phyloP scores from a whole-genome alignment of 1,140 invertebrate species.

The Drosophila mayri region DNA sequence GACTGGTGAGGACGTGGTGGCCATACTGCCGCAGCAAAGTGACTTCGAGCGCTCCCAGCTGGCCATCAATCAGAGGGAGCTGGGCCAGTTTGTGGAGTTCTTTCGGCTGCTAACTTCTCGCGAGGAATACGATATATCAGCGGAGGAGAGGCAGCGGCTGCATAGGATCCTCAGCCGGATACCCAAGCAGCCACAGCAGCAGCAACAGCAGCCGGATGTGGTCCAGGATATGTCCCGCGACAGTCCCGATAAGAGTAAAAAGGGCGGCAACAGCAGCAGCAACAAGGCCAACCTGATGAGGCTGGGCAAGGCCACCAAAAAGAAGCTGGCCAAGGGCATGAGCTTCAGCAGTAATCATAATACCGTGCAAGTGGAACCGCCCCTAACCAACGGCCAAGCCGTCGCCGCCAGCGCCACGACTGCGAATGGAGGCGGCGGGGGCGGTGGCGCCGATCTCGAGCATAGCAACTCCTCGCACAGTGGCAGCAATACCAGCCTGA shows the following conservation, averaged over 20 bases:
- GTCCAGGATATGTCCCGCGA: background rate
- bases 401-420: background rate
- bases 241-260: constrained; percentile 51
- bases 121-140: constrained; percentile 70
- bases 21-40: constrained; percentile 86
- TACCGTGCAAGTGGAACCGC: background rate
- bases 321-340: constrained; percentile 80
- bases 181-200: constrained; percentile 36
- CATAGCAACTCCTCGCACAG: constrained; percentile 63
- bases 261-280: constrained; percentile 6
- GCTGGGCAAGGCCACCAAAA: constrained; percentile 80
- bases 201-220: background rate
- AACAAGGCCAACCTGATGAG: constrained; percentile 70
- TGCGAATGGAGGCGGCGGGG: constrained; percentile 22
- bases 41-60: constrained; percentile 88
- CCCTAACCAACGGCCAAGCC: constrained; percentile 37
- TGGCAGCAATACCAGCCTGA: constrained; percentile 71
- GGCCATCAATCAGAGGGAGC: constrained; percentile 89
- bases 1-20: constrained; percentile 87
- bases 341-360: constrained; percentile 58
- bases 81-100: constrained; percentile 88
- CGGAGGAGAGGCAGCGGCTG: constrained; percentile 71
- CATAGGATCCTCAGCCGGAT: constrained; percentile 72
- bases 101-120: constrained; percentile 66
- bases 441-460: constrained; percentile 47